Base-by-base conservation (phyloP, 2,113 vertebrate genomes). In the Trogon melanurus region DNA sequence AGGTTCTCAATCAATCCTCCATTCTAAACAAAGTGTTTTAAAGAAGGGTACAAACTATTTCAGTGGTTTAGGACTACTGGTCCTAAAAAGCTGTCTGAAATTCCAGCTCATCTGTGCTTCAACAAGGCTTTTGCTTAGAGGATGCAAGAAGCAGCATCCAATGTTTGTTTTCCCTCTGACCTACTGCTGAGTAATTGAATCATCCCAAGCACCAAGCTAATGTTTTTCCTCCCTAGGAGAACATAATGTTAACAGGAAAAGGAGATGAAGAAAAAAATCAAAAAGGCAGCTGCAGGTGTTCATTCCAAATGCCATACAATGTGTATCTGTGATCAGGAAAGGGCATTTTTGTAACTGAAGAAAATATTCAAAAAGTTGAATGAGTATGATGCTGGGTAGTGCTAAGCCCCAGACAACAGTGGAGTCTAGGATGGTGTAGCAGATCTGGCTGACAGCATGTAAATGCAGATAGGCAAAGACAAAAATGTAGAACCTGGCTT, bases 131-230 rank as follows among this genome's bases (percentile, higher is more conserved):
- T 93, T 78, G 53, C 67, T 90, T 70, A 67, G 56, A 73, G 82
- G 64, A 88, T 86, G 23, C 21, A 92, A 74, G 88, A 71, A 57
- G 48, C 79, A 91, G 32, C 60, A 83, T 80, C 48, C 70, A 53
- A 8, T 88, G 25, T 96, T 95, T 94, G 65, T 88, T 93, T 93
- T 91, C 78, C 26, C 36, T 81, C 80, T 94, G 88, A 83, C 71
- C 74, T 88, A 76, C 71, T 93, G 79, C 85, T 96, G 87, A 89
- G 85, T 89, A 94, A 96, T 80, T 96, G 93, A 95, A 93, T 97
- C 79, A 95, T 93, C 85, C 73, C 32, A 91, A 94, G 85, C 69
- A 81, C n/a, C 30, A 74, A 89, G 73, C 70, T 92, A 84, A 90
- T 92, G 90, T 94, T 95, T 93, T 93, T 72, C 29, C 48, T 94